phyloP scores from a whole-genome alignment of 2,888 invertebrate genomes.

The Parnassius orleans region DNA sequence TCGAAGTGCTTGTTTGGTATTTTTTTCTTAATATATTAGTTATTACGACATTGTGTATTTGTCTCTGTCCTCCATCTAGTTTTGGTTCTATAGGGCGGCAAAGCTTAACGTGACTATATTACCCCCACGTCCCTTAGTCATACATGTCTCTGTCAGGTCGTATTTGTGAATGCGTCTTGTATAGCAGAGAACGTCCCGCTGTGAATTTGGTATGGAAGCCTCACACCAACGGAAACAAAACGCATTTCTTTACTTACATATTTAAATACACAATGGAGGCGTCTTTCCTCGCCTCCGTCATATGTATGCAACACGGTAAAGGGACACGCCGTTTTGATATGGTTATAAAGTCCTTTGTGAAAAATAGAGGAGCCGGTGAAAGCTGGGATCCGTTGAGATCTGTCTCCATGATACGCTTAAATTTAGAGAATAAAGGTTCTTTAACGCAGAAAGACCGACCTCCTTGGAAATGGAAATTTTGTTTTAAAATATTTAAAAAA shows the following conservation, averaged over 20 bases:
- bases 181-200: conserved; percentile 50
- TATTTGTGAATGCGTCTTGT: conserved; percentile 49
- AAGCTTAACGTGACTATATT: no score
- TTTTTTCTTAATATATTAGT: no score
- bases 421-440: conserved; percentile 52
- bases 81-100: no score
- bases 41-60: no score
- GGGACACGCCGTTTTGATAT: conserved; percentile 78
- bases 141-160: conserved; percentile 18
- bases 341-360: conserved; percentile 79
- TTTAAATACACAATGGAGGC: conserved; percentile 68
- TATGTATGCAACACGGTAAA: conserved; percentile 76
- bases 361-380: conserved; percentile 66
- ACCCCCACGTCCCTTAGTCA: no score
- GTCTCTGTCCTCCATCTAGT: no score
- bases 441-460: conserved; percentile 48
- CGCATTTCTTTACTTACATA: conserved; percentile 69
- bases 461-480: conserved; percentile 70
- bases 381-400: conserved; percentile 57
- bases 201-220: conserved; percentile 66
- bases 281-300: conserved; percentile 51
- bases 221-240: conserved; percentile 68
- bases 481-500: conserved; percentile 41
- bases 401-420: conserved; percentile 77
- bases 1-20: no score